Percentiles rank a stretch among this genome's conserved stretches.
Conservation (phyloP, 2,888 invertebrate species). For the Acleris emargana region DNA sequence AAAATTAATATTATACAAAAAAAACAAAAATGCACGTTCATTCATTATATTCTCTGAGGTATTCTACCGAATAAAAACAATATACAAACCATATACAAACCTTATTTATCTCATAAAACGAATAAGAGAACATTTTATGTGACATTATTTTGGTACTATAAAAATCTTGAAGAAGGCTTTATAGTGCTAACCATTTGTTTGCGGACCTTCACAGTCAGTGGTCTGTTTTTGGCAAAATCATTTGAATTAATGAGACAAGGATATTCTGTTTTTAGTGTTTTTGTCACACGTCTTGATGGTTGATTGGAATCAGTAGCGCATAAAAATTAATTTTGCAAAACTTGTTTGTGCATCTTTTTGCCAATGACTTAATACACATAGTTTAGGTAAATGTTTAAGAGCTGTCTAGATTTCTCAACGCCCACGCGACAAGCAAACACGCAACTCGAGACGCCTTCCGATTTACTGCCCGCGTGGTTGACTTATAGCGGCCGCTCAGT, state of each 20-base stretch:
- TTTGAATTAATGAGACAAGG: constrained; percentile 17
- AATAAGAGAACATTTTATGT: constrained; percentile 10
- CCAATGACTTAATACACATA: constrained; percentile 2
- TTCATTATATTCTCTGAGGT: neutral
- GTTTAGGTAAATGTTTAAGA: constrained; percentile 19
- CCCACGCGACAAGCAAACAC: constrained; percentile 42
- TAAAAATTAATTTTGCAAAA: neutral
- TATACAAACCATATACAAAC: constrained; percentile 13
- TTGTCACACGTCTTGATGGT: neutral
- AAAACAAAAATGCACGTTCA: neutral
- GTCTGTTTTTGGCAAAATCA: constrained; percentile 20
- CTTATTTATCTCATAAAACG: constrained; percentile 17
- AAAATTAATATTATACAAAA: neutral
- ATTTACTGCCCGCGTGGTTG: constrained; percentile 31
- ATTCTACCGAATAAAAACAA: neutral
- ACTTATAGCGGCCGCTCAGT: constrained; percentile 47
- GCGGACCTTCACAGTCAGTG: constrained; percentile 26
- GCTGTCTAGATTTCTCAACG: constrained; percentile 39
- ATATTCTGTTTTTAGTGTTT: neutral
- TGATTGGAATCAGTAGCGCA: neutral
- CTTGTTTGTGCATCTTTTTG: neutral
- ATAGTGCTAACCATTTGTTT: constrained; percentile 27
- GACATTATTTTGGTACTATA: constrained; percentile 10
- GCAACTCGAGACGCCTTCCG: constrained; percentile 38
- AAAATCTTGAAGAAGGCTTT: constrained; percentile 30